phyloP scores from a whole-genome alignment of 2,797 vertebrate species.

The Orientallactaga sibirica region DNA sequence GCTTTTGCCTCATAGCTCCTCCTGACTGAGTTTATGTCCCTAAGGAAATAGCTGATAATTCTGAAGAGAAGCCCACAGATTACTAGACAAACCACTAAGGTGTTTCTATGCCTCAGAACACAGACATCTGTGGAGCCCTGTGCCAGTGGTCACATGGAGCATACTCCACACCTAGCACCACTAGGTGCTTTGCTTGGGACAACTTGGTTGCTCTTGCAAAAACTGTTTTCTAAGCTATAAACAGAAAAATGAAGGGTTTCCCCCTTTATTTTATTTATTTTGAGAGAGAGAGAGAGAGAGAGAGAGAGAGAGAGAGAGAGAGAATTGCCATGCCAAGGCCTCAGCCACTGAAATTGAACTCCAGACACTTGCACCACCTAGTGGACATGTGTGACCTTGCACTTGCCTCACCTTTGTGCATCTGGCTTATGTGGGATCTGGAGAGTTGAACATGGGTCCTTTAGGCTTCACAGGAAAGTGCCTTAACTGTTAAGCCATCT shows the following conservation, averaged over 20 bases:
- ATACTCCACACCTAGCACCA: background rate
- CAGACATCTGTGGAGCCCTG: background rate
- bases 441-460: no score
- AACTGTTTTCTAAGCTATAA: background rate
- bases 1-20: slow-evolving; percentile 56
- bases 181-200: background rate
- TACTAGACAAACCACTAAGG: background rate
- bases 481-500: no score
- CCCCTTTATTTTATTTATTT: no score
- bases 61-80: background rate
- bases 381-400: no score
- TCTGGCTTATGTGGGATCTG: no score
- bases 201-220: background rate
- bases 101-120: background rate
- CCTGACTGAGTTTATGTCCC: background rate
- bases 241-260: background rate
- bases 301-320: no score
- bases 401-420: no score
- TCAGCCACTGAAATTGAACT: no score
- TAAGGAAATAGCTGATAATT: background rate
- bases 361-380: no score
- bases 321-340: no score
- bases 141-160: background rate
- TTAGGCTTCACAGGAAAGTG: no score
- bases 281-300: no score